Conservation (phyloP, 2,797 vertebrate genomes). For the Chanos chanos region DNA sequence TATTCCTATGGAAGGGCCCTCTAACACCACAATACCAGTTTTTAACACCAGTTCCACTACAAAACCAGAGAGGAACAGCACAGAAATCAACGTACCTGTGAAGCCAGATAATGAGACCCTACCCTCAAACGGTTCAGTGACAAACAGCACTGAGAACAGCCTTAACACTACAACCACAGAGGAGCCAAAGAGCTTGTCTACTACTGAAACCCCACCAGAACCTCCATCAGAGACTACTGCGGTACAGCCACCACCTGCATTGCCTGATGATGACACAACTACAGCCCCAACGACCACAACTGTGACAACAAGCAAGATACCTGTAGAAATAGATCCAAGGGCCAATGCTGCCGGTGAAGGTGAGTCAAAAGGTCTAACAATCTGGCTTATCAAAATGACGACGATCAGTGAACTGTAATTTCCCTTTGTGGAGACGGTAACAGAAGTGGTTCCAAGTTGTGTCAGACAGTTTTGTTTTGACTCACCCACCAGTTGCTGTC, state of each 20-base stretch:
- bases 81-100: neutral
- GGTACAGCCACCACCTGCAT: too few relatives aligned
- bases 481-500: too few relatives aligned
- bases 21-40: conserved; percentile 17
- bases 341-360: too few relatives aligned
- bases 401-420: too few relatives aligned
- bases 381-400: too few relatives aligned
- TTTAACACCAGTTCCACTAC: conserved; percentile 13
- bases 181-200: neutral
- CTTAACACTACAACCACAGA: conserved; percentile 9
- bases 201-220: conserved; percentile 22
- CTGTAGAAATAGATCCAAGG: too few relatives aligned
- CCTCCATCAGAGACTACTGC: conserved; percentile 3
- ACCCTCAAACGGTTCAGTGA: neutral
- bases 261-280: neutral
- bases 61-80: conserved; percentile 15
- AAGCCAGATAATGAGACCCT: neutral
- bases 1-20: neutral
- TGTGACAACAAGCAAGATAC: too few relatives aligned
- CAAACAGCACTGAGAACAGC: conserved; percentile 7
- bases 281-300: neutral
- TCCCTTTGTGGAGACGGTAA: too few relatives aligned
- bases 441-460: too few relatives aligned
- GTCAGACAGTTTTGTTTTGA: too few relatives aligned
- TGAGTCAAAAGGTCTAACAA: too few relatives aligned